Conservation (phyloP, 2,888 invertebrate species). For the Chloroclystis v-ata region DNA sequence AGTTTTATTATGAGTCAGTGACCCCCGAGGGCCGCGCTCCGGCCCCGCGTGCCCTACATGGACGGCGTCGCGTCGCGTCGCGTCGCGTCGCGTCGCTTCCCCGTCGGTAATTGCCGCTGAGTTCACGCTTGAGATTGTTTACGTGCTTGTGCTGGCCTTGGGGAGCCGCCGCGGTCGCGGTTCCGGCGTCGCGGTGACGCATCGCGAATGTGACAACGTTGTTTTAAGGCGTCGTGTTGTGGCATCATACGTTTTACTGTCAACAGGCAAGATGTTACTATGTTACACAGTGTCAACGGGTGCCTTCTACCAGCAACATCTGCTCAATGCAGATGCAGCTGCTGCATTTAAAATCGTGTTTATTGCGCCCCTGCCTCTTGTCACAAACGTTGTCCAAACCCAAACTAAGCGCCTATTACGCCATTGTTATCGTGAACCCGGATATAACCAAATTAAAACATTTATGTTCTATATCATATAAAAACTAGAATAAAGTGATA, state of each 20-base stretch:
- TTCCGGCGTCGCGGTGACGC: not conserved
- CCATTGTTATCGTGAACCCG: constrained; percentile 34
- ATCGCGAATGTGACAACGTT: too few relatives aligned
- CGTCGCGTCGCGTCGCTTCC: constrained; percentile 40
- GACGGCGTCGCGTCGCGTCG: constrained; percentile 12
- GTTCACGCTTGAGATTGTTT: constrained; percentile 35
- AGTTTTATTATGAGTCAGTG: constrained; percentile 61
- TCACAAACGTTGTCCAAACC: too few relatives aligned
- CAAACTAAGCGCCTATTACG: constrained; percentile 16
- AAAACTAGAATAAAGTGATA: too few relatives aligned
- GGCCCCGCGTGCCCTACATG: constrained; percentile 55
- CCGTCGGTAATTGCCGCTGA: constrained; percentile 53
- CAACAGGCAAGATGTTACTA: too few relatives aligned
- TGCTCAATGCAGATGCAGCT: too few relatives aligned
- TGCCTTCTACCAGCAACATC: too few relatives aligned
- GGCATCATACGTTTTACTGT: too few relatives aligned
- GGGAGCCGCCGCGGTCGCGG: constrained; percentile 19
- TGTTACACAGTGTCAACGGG: too few relatives aligned
- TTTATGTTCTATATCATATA: too few relatives aligned
- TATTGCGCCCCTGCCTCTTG: too few relatives aligned
- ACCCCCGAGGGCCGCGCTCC: constrained; percentile 40
- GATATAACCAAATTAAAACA: not conserved
- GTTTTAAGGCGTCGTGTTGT: too few relatives aligned
- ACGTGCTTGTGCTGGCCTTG: constrained; percentile 19
- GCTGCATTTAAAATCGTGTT: too few relatives aligned